Evolutionary conservation across 2,888 invertebrate species (phyloP), one percentile per base, ranked within the genome.

Genomic region (Clistopyga incitator): DNA sequence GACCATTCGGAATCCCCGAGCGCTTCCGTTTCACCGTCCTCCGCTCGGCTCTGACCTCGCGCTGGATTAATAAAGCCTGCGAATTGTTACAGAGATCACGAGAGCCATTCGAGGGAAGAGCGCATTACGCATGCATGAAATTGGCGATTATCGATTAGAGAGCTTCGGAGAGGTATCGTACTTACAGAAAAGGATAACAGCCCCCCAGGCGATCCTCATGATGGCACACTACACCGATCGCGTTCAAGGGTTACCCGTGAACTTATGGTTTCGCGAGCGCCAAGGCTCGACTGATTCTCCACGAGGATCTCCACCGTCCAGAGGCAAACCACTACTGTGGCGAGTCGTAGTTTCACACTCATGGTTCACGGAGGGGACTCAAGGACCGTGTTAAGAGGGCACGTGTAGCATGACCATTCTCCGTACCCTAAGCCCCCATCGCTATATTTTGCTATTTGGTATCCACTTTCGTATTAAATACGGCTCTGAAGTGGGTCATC

Each of bases 111-210:
- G 10, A 23, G 2, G 3, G 54, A 23, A 54, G 3, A 52, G 1
- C 25, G 6, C 50, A 20, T 38, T 52, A 52, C 34, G 11, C 52
- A 54, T 70, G 34, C 70, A 70, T 38, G 29, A 6, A 34, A 29
- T 6, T 29, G 61, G 34, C 15, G 50, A 75, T 75, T 75, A 52
- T 23, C 59, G 45, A 25, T 52, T 18, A 25, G 20, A n/a, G 15
- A 20, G 52, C n/a, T n/a, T 25, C 11, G 11, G 38, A 38, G 38
- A 10, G 38, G 38, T 10, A 38, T 10, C 29, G 20, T 81, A 86
- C 87, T 87, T 79, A 87, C 87, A 82, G 34, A 86, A 80, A 54
- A 87, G 65, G 67, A 85, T 25, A 64, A 86, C 64, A 68, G 78
- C 75, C 71, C 68, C 78, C 76, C 71, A 47, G 52, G 76, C 45